Conservation (phyloP, 2,888 invertebrate species). For the Exocentrus adspersus region DNA sequence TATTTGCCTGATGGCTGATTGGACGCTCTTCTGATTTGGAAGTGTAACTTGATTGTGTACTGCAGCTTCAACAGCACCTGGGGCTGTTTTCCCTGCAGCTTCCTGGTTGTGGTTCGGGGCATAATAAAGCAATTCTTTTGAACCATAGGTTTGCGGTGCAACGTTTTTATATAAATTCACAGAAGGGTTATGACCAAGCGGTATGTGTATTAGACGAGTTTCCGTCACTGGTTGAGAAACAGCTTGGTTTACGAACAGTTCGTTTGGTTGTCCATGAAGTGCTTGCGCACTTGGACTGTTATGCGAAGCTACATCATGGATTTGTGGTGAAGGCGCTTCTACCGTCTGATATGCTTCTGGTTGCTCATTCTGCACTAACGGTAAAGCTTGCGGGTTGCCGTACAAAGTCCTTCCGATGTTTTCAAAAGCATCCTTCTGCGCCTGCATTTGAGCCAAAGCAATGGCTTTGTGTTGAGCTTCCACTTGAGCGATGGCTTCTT, state of each 20-base stretch:
- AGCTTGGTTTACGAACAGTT: neutral
- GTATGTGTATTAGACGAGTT: neutral
- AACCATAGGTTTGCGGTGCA: slow-evolving; percentile 10
- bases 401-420: slow-evolving; percentile 31
- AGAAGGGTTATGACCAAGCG: neutral
- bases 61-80: slow-evolving; percentile 31
- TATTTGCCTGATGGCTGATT: neutral
- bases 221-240: neutral
- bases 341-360: neutral
- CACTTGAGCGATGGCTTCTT: slow-evolving; percentile 54
- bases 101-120: slow-evolving; percentile 43
- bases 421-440: slow-evolving; percentile 45
- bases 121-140: slow-evolving; percentile 35
- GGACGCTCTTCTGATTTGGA: neutral
- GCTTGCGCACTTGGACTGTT: too few relatives aligned
- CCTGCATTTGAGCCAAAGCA: slow-evolving; percentile 44
- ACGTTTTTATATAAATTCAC: neutral
- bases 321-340: neutral
- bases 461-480: slow-evolving; percentile 54
- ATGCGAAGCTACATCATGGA: too few relatives aligned
- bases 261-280: too few relatives aligned
- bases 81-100: too few relatives aligned
- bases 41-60: slow-evolving; percentile 35
- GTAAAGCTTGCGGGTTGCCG: slow-evolving; percentile 25
- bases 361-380: slow-evolving; percentile 20